These are phyloP conservation scores for Actinopyga echinites DNA, from an alignment of 53 echinoderm and acorn worm genomes.

Conservation along the genomic window DNA sequence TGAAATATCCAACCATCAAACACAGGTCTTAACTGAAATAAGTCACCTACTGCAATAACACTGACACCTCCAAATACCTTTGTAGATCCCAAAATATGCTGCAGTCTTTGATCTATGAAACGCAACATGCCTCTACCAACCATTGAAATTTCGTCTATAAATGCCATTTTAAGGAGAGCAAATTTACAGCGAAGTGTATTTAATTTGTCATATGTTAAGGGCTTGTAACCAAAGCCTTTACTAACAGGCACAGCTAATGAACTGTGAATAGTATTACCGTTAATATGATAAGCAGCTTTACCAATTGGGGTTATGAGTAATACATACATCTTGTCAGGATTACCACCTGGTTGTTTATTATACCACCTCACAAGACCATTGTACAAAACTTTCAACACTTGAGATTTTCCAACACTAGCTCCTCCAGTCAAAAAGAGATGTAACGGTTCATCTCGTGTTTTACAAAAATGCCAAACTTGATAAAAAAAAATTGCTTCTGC, in stretches of 20 bases:
- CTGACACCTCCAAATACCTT: not conserved
- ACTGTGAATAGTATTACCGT: not conserved
- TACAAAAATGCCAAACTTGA: slow-evolving; percentile 8
- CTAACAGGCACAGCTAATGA: slow-evolving; percentile 14
- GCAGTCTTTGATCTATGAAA: not conserved
- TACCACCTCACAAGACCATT: not conserved
- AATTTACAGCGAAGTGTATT: slow-evolving; percentile 28
- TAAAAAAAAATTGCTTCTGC: slow-evolving; percentile 14
- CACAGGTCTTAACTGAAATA: slow-evolving; percentile 38
- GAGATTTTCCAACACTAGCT: slow-evolving; percentile 44
- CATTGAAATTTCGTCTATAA: slow-evolving; percentile 45
- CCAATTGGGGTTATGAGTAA: slow-evolving; percentile 37
- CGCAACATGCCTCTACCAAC: not conserved
- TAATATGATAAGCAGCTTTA: slow-evolving; percentile 43
- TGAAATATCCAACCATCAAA: slow-evolving; percentile 23
- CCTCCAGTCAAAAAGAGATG: slow-evolving; percentile 42
- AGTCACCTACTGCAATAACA: not conserved
- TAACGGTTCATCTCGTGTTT: slow-evolving; percentile 8
- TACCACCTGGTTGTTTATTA: not conserved
- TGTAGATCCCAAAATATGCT: not conserved
- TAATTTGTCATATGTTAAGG: slow-evolving; percentile 3
- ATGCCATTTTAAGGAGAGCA: not conserved
- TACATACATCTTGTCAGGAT: slow-evolving; percentile 15
- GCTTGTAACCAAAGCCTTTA: slow-evolving; percentile 13
- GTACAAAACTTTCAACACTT: slow-evolving; percentile 9